These are phyloP conservation scores for Ginglymostoma cirratum DNA, from an alignment of 2,113 vertebrate genomes.

Conservation along the genomic window DNA sequence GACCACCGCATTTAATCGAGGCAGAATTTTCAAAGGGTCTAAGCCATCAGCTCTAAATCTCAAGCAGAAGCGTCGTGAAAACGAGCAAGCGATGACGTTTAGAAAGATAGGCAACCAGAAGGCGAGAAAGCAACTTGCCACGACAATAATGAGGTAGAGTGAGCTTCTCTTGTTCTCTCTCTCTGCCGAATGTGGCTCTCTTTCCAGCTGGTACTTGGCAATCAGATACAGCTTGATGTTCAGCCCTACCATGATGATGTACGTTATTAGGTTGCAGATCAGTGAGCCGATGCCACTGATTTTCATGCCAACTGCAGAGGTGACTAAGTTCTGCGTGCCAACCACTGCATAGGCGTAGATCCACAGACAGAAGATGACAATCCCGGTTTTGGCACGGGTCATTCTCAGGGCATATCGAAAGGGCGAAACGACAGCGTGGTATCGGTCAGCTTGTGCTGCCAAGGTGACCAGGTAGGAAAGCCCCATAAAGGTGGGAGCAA, in stretches of 20 bases:
- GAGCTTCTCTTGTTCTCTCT: slow-evolving; percentile 57
- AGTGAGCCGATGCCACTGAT: slow-evolving; percentile 53
- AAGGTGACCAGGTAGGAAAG: slow-evolving; percentile 63
- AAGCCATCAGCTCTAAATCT: slow-evolving; percentile 55
- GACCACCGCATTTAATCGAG: slow-evolving; percentile 55
- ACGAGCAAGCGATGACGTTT: slow-evolving; percentile 50
- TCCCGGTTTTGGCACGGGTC: slow-evolving; percentile 51
- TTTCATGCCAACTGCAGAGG: slow-evolving; percentile 43
- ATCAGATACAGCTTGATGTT: slow-evolving; percentile 58
- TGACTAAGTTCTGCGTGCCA: slow-evolving; percentile 50
- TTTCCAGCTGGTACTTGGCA: slow-evolving; percentile 56
- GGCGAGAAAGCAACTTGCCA: slow-evolving; percentile 55
- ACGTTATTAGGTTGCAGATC: slow-evolving; percentile 48
- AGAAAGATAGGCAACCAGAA: slow-evolving; percentile 58
- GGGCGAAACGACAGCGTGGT: slow-evolving; percentile 55
- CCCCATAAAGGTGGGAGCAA: slow-evolving; percentile 59
- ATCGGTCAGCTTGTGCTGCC: slow-evolving; percentile 63
- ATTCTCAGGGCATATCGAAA: slow-evolving; percentile 57
- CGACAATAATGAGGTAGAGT: slow-evolving; percentile 57
- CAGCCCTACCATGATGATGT: slow-evolving; percentile 61
- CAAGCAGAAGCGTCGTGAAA: slow-evolving; percentile 45
- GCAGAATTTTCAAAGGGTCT: slow-evolving; percentile 55
- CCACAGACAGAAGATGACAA: slow-evolving; percentile 57
- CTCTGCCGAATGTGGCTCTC: slow-evolving; percentile 50
- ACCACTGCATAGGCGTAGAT: slow-evolving; percentile 57